Evolutionary conservation across 2,888 invertebrate species (phyloP).

Genomic region (Frankliniella fusca): DNA sequence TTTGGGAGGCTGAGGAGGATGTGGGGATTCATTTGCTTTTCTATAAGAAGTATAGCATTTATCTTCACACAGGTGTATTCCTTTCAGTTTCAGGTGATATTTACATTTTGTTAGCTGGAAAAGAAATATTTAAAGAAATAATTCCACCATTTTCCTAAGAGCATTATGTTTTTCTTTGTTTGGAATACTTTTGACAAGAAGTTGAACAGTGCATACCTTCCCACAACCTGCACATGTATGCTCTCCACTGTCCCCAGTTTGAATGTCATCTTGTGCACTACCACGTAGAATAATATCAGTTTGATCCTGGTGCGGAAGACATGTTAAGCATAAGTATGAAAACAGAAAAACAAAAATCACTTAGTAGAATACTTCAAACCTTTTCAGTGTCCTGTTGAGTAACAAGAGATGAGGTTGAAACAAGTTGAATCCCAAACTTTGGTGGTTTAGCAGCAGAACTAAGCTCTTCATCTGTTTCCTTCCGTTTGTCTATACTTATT

Average conservation of each 20-base stretch:
- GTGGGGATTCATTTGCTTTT: conserved; percentile 37
- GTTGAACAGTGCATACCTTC: background rate
- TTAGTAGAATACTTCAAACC: background rate
- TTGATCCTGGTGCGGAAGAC: background rate
- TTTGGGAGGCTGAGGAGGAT: background rate
- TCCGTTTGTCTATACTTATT: background rate
- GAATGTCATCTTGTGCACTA: background rate
- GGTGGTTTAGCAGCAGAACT: background rate
- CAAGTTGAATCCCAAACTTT: background rate
- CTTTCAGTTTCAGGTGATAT: conserved; percentile 45
- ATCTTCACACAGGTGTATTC: conserved; percentile 54
- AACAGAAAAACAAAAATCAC: background rate
- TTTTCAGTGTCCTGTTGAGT: background rate
- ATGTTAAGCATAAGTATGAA: background rate
- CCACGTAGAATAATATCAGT: background rate
- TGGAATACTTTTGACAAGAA: too few relatives aligned
- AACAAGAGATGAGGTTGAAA: background rate
- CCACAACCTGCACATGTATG: background rate
- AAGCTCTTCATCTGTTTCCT: background rate
- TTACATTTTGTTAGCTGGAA: background rate
- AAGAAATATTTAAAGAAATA: background rate
- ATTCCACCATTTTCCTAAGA: background rate
- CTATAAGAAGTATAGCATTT: conserved; percentile 54
- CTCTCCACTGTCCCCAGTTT: background rate
- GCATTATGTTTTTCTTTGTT: background rate